Percentiles rank a stretch among this genome's conserved stretches.
Conservation (phyloP, 2,797 vertebrate genomes). For the Poecile montanus region DNA sequence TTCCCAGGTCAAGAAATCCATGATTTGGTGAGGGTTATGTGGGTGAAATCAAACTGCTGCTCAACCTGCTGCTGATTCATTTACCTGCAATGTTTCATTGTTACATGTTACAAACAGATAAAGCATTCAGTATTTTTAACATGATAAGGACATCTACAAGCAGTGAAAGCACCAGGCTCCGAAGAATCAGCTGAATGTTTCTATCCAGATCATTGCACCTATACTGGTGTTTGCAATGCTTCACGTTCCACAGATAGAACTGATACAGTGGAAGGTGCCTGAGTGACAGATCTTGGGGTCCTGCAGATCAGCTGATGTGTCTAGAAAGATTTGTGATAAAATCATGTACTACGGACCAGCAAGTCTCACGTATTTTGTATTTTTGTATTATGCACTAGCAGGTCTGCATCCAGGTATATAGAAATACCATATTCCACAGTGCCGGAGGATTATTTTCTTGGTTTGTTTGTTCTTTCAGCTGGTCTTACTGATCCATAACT, state of each 20-base stretch:
- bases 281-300: background rate
- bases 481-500: background rate
- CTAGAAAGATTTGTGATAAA: background rate
- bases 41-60: background rate
- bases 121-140: background rate
- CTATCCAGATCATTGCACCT: background rate
- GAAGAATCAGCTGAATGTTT: background rate
- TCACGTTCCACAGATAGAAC: background rate
- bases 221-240: background rate
- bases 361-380: background rate
- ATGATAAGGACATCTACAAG: background rate
- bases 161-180: background rate
- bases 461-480: background rate
- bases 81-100: background rate
- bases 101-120: background rate
- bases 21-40: background rate
- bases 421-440: background rate
- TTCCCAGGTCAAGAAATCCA: background rate
- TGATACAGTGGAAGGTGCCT: background rate
- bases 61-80: background rate
- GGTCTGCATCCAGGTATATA: background rate
- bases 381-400: background rate
- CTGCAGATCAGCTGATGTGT: background rate
- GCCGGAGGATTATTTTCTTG: background rate
- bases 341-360: fast-evolving